Base-by-base conservation (phyloP, 2,113 vertebrate genomes). In the Pristiophorus japonicus region DNA sequence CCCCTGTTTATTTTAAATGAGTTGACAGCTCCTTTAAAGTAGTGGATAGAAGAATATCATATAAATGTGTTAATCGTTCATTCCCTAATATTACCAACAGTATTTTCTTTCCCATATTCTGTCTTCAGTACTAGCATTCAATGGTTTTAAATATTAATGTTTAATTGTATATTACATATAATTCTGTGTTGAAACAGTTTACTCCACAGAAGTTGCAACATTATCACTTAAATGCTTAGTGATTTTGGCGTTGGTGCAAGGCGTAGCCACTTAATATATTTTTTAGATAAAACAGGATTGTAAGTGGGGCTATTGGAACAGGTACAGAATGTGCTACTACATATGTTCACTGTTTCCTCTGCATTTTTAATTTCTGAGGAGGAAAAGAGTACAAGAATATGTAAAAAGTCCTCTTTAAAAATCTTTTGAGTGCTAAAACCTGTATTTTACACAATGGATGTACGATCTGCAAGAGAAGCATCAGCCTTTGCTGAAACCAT, bases 401-500 rank as follows among this genome's bases (percentile, higher is more conserved):
- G 96, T 96, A 96, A 95, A 96, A 97, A 95, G 38, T 94, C 66
- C 65, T 30, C 65, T 94, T 94, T 94, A 94, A 94, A 94, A 94
- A 94, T 73, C 42, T 47, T 51, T 51, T 94, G 93, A 62, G 62
- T 51, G 66, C 65, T 70, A 59, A 92, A 92, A 91, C 42, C 5
- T 55, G 45, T 67, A 95, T 91, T 47, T 87, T 90, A 91, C 45
- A 70, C 88, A 59, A 70, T 22, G 65, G 30, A 67, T 91, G 66
- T 16, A 55, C 45, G n/a, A n/a, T 62, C 30, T 38, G 47, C 65
- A 66, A 38, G 63, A 95, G 70, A 27, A 95, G 91, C 30, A 91
- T 94, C 93, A 94, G 93, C 42, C 20, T 51, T 70, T 73, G 96
- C 90, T 96, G 97, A 96, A 90, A 96, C 96, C 97, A 96, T 97